phyloP scores from a whole-genome alignment of 2,113 vertebrate genomes.

The Eonycteris spelaea region DNA sequence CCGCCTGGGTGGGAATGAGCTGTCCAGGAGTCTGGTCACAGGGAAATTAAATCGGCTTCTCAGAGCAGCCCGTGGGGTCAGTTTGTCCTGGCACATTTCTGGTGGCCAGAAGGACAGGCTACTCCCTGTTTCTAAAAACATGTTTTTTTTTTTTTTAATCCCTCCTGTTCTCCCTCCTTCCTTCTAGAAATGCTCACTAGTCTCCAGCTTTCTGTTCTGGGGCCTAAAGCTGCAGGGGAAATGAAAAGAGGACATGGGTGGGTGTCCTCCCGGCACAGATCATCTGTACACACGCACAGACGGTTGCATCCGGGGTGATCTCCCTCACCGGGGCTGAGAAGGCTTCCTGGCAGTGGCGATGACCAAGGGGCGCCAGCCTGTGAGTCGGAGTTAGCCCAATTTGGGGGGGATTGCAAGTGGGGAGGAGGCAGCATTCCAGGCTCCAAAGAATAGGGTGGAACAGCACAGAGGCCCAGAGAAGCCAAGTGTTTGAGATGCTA shows the following conservation, averaged over 20 bases:
- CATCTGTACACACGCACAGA: neutral
- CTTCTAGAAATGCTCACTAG: neutral
- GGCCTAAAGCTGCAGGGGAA: neutral
- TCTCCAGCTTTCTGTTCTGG: neutral
- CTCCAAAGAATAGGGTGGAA: neutral
- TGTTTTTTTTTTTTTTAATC: neutral
- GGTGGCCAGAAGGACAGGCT: neutral
- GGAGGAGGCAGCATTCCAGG: neutral
- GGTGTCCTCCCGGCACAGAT: neutral
- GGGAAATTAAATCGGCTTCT: neutral
- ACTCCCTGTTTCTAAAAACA: neutral
- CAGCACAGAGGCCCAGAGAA: neutral
- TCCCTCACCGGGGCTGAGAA: neutral
- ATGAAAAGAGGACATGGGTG: neutral
- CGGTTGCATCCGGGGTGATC: too few species aligned
- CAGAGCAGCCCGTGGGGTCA: neutral
- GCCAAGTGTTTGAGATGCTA: neutral
- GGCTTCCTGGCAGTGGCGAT: neutral
- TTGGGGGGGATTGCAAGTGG: neutral
- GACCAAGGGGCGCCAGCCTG: rapidly evolving
- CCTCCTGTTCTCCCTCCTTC: neutral
- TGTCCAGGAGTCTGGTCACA: neutral
- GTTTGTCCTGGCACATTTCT: neutral
- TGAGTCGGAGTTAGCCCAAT: neutral
- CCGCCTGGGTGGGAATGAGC: neutral